phyloP scores from a whole-genome alignment of 2,888 invertebrate species.

The Bellardia pandia region DNA sequence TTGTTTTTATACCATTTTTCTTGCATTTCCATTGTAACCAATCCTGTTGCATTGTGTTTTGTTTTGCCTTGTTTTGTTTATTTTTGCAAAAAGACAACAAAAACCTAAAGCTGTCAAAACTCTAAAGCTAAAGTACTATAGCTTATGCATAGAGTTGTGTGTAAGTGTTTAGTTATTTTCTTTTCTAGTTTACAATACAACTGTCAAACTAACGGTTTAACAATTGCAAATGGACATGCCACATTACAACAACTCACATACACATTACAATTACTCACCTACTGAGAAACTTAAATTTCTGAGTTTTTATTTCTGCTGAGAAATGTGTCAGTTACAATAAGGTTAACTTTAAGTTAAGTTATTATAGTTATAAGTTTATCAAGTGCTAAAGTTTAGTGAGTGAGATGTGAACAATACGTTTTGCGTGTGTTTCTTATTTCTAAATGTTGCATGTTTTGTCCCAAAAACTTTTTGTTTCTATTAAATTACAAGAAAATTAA shows the following conservation, averaged over 20 bases:
- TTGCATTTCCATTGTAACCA: background rate
- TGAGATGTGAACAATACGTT: slow-evolving; percentile 39
- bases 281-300: background rate
- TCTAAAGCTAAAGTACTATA: background rate
- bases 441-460: slow-evolving; percentile 43
- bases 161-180: background rate
- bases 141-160: background rate
- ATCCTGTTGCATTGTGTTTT: slow-evolving; percentile 60
- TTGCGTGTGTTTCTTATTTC: slow-evolving; percentile 48
- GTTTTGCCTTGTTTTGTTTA: slow-evolving; percentile 22
- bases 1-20: slow-evolving; percentile 25
- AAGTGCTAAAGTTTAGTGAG: slow-evolving; percentile 5
- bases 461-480: slow-evolving; percentile 22
- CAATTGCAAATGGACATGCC: slow-evolving; percentile 49
- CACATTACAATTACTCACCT: background rate
- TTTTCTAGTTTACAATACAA: slow-evolving; percentile 16
- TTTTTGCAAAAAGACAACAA: slow-evolving; percentile 13
- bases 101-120: slow-evolving; percentile 47
- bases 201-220: slow-evolving; percentile 55
- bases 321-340: slow-evolving; percentile 46
- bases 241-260: slow-evolving; percentile 13
- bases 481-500: slow-evolving; percentile 6
- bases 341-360: background rate
- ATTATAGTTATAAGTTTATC: slow-evolving; percentile 5
- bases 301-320: background rate